Conservation (phyloP, 2,113 vertebrate genomes). For the Eretmochelys imbricata region DNA sequence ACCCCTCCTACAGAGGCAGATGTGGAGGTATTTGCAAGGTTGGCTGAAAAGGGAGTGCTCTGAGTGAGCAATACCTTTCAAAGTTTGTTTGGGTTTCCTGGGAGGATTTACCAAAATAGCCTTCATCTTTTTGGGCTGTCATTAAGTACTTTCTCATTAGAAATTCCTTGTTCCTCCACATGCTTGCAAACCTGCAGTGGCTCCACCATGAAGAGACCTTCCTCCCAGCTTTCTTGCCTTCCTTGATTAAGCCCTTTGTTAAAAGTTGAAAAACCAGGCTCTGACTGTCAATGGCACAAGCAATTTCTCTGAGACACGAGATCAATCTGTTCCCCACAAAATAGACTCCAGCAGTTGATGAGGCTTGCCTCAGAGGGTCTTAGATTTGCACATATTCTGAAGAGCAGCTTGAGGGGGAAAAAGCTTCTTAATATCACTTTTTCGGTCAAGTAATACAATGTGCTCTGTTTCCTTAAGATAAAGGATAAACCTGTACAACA, state of each 20-base stretch:
- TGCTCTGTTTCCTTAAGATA: neutral
- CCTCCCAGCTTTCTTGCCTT: neutral
- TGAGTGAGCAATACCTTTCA: neutral
- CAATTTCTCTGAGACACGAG: neutral
- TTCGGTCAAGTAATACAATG: neutral
- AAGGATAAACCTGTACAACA: neutral
- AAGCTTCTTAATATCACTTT: neutral
- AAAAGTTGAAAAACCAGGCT: neutral
- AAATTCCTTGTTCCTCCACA: neutral
- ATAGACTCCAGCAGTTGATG: neutral
- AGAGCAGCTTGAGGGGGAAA: neutral
- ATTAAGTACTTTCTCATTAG: neutral
- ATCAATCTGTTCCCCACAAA: neutral
- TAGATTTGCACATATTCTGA: neutral
- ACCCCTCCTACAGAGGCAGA: neutral
- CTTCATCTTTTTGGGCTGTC: neutral
- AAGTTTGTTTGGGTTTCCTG: neutral
- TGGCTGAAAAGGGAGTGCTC: neutral
- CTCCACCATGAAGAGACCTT: neutral
- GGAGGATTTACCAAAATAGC: neutral
- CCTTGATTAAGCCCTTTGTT: neutral
- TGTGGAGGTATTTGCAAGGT: neutral
- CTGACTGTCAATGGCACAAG: neutral
- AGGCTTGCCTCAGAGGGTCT: neutral
- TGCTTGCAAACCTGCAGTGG: neutral